Conservation (phyloP, 2,888 invertebrate species). For the Drosophila prolongata region DNA sequence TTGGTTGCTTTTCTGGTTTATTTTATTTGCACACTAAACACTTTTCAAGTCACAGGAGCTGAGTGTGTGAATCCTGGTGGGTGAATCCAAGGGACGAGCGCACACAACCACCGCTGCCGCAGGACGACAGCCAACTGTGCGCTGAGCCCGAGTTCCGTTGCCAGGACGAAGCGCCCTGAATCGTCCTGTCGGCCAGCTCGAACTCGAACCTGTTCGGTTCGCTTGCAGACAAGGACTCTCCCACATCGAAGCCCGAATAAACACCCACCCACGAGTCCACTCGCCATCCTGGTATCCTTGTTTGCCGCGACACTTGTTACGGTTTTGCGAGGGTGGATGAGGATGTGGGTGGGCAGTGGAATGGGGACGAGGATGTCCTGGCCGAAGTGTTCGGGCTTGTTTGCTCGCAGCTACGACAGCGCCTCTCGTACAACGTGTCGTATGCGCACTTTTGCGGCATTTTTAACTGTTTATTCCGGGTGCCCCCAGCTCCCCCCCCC, state of each 20-base stretch:
- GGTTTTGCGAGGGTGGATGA: slow-evolving; percentile 35
- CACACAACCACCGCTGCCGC: slow-evolving; percentile 76
- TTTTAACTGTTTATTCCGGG: slow-evolving; percentile 49
- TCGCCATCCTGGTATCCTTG: slow-evolving; percentile 35
- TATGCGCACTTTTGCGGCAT: slow-evolving; percentile 73
- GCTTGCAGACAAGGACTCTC: slow-evolving; percentile 32
- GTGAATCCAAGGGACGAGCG: slow-evolving; percentile 48
- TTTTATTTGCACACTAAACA: slow-evolving; percentile 32
- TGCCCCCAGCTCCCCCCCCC: slow-evolving; percentile 10
- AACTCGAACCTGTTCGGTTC: slow-evolving; percentile 58
- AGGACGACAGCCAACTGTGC: slow-evolving; percentile 77
- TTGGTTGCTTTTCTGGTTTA: slow-evolving; percentile 15
- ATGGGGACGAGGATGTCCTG: not conserved
- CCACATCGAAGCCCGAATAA: slow-evolving; percentile 25
- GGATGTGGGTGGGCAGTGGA: not conserved
- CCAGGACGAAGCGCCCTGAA: slow-evolving; percentile 26
- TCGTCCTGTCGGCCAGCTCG: slow-evolving; percentile 26
- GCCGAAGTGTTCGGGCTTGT: slow-evolving; percentile 36
- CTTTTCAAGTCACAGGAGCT: slow-evolving; percentile 31
- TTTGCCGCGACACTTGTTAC: slow-evolving; percentile 74
- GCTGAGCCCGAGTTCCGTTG: slow-evolving; percentile 49
- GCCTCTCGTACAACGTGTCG: slow-evolving; percentile 65
- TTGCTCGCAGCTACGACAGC: slow-evolving; percentile 36
- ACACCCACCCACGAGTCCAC: not conserved
- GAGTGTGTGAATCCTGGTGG: slow-evolving; percentile 30